Evolutionary conservation across 2,797 vertebrate species (phyloP), one percentile per base, ranked within the genome.

Genomic region (Anas flavirostris): DNA sequence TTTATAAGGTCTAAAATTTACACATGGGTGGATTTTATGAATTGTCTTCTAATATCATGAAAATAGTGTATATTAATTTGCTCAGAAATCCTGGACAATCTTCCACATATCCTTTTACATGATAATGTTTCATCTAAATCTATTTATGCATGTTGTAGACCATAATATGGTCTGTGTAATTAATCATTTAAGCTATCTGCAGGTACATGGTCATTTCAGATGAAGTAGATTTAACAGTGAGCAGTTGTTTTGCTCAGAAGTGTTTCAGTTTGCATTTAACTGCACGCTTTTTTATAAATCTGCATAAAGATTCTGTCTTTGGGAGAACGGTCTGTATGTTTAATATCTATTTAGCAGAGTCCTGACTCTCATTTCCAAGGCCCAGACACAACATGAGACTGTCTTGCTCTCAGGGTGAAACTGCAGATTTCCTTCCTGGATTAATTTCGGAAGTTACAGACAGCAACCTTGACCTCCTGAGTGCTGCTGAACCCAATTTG

Each of bases 361-460:
- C 77, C 56, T 43, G 16, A 76, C 60, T 58, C 79, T 75, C 5
- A 2, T 90, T 95, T 97, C 70, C 94, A 95, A 96, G 81, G 48
- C 64, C 39, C 37, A 91, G 81, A 92, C 77, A 88, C 12, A 92
- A 75, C 37, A 82, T 12, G 60, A 92, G 58, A 79, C 43, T 78
- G 16, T 59, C 46, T 58, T 95, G 70, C 55, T 96, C 50, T 94
- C 63, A 35, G 93, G 96, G 96, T 97, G 96, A 97, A 96, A 94
- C 91, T 94, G 88, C 97, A 98, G 97, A 95, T 96, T 98, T 98
- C 98, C 98, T 98, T 98, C 96, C 97, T 97, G 82, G 21, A 69
- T 92, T 76, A 29, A 80, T 82, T 90, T 95, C 19, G 52, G 97
- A 98, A 98, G 96, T 89, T 75, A 52, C 70, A 86, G 12, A 67